A percentile compares a stretch with the other conserved stretches of the same genome.
phyloP scores from a whole-genome alignment of 2,113 vertebrate genomes.

The Tragulus kanchil region DNA sequence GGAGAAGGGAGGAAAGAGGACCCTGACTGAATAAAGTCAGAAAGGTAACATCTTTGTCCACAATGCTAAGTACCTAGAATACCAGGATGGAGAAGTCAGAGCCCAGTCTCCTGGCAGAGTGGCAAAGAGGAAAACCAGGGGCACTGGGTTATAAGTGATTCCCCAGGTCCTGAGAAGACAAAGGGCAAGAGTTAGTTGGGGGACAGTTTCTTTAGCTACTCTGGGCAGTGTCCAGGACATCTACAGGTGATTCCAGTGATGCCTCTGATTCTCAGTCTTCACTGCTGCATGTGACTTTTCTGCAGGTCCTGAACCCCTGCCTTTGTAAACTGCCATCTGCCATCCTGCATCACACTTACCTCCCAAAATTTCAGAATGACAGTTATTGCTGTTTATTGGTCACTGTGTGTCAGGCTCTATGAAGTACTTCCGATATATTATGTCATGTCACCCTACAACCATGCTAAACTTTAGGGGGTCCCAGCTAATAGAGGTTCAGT shows the following conservation, averaged over 20 bases:
- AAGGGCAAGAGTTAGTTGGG: background rate
- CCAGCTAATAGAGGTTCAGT: background rate
- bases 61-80: background rate
- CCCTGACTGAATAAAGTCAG: background rate
- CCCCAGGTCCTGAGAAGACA: background rate
- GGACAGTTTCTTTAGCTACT: background rate
- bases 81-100: background rate
- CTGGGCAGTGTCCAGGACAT: background rate
- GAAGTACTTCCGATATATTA: background rate
- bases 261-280: background rate
- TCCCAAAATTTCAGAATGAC: background rate
- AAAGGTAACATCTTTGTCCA: background rate
- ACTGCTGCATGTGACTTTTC: background rate
- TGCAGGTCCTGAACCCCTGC: background rate
- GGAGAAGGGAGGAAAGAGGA: background rate
- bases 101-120: accelerated
- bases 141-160: background rate
- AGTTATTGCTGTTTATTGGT: background rate
- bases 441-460: background rate
- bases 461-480: background rate
- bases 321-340: background rate
- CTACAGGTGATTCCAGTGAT: background rate
- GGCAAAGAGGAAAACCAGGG: background rate
- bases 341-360: background rate
- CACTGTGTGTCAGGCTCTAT: background rate